These are phyloP conservation scores for Montipora sp. DNA, from an alignment of 64 coral and sea anemone species.

Conservation along the genomic window DNA sequence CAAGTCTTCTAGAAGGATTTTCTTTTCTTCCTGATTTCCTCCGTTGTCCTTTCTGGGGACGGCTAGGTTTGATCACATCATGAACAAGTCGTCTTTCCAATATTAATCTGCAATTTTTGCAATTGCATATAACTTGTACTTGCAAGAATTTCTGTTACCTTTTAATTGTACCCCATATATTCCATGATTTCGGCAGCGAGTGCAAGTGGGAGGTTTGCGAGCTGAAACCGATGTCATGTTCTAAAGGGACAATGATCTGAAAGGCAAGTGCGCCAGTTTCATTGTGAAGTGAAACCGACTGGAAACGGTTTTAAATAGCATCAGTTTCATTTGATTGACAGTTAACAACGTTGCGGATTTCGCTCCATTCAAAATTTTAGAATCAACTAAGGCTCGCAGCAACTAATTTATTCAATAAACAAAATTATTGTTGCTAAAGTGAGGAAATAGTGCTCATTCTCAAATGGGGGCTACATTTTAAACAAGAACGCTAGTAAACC, in stretches of 20 bases:
- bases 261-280: not conserved
- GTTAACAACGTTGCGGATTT: not conserved
- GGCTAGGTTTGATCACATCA: not conserved
- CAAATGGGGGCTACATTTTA: not conserved
- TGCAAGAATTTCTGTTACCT: slow-evolving; percentile 15
- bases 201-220: not conserved
- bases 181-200: slow-evolving; percentile 31
- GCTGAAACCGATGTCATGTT: not conserved
- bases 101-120: slow-evolving; percentile 18
- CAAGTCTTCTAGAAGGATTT: not conserved
- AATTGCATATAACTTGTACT: not conserved
- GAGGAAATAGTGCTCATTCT: not conserved
- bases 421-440: not conserved
- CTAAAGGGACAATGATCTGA: not conserved
- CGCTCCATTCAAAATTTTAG: not conserved
- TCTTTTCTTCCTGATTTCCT: not conserved
- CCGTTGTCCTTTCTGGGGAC: not conserved
- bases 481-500: not conserved
- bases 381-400: not conserved
- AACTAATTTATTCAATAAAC: not conserved
- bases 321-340: not conserved
- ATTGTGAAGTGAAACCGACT: not conserved
- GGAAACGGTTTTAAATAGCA: not conserved
- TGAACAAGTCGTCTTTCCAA: not conserved
- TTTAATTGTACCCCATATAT: slow-evolving; percentile 15